These are phyloP conservation scores for Xerus inauris DNA, from an alignment of 2,113 vertebrate species.

Conservation along the genomic window DNA sequence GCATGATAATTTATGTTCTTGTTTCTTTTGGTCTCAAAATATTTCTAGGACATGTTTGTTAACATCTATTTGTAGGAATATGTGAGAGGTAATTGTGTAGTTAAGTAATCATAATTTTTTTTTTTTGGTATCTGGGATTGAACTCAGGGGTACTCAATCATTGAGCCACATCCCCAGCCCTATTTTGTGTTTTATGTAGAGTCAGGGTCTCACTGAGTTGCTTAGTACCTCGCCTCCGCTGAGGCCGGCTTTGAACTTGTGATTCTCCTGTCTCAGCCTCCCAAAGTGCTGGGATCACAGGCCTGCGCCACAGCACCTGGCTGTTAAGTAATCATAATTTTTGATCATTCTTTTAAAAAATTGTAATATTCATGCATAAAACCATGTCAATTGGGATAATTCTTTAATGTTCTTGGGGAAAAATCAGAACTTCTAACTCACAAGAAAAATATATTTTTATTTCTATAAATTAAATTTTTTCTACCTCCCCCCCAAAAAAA, in stretches of 20 bases:
- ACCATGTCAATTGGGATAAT: background rate
- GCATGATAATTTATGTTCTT: background rate
- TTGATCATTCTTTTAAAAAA: background rate
- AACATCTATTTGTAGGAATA: background rate
- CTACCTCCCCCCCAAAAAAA: background rate
- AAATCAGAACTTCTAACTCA: background rate
- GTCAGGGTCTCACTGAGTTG: too few species aligned
- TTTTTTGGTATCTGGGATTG: too few species aligned
- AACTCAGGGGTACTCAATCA: too few species aligned
- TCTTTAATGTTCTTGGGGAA: background rate
- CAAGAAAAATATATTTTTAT: background rate
- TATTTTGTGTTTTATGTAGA: too few species aligned
- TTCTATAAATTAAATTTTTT: background rate
- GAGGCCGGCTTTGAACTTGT: too few species aligned
- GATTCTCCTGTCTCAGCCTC: too few species aligned
- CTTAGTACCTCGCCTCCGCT: too few species aligned
- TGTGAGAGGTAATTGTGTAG: background rate
- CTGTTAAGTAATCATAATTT: background rate
- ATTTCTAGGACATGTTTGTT: background rate
- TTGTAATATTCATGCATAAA: background rate
- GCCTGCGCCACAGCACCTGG: too few species aligned
- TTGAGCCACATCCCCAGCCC: too few species aligned
- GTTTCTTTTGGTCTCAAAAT: background rate
- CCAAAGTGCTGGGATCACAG: too few species aligned
- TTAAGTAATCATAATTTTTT: background rate